Percentiles rank a stretch among this genome's conserved stretches.
Conservation (phyloP, 2,797 vertebrate genomes). For the Clarias platycephalus region DNA sequence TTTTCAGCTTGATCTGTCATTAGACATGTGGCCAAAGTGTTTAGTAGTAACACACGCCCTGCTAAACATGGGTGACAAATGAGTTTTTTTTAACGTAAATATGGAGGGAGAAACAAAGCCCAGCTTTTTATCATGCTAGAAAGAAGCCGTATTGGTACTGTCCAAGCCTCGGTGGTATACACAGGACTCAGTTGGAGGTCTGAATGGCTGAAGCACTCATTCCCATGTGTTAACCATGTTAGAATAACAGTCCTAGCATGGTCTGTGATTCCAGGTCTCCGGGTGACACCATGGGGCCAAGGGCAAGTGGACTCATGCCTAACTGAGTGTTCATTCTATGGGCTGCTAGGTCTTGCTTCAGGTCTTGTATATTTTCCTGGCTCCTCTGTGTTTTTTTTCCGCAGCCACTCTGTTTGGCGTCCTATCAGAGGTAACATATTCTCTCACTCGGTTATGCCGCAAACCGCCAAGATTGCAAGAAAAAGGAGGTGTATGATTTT, state of each 20-base stretch:
- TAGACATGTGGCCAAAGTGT: neutral
- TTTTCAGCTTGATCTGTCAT: constrained; percentile 20
- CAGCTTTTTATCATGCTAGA: constrained; percentile 19
- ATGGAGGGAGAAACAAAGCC: constrained; percentile 1
- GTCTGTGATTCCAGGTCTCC: constrained; percentile 47
- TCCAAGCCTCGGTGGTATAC: constrained; percentile 69
- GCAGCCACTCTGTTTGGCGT: constrained; percentile 75
- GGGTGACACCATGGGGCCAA: constrained; percentile 49
- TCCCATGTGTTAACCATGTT: constrained; percentile 97
- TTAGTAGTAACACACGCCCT: neutral
- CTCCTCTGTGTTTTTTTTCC: constrained; percentile 95
- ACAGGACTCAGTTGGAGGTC: constrained; percentile 58
- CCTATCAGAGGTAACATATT: constrained; percentile 67
- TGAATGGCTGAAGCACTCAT: constrained; percentile 72
- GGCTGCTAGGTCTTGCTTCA: constrained; percentile 70
- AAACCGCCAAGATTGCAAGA: constrained; percentile 58
- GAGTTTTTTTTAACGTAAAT: neutral
- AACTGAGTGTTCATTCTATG: constrained; percentile 67
- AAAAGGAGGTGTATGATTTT: constrained; percentile 54
- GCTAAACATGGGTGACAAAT: constrained; percentile 18
- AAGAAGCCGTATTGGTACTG: constrained; percentile 11
- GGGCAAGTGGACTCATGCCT: constrained; percentile 69
- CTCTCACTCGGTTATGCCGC: constrained; percentile 38
- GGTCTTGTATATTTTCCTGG: constrained; percentile 91
- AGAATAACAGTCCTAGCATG: constrained; percentile 83